These are phyloP conservation scores for Hydrozoanthus gracilis DNA, from an alignment of 92 coral and sea anemone species.

Conservation along the genomic window DNA sequence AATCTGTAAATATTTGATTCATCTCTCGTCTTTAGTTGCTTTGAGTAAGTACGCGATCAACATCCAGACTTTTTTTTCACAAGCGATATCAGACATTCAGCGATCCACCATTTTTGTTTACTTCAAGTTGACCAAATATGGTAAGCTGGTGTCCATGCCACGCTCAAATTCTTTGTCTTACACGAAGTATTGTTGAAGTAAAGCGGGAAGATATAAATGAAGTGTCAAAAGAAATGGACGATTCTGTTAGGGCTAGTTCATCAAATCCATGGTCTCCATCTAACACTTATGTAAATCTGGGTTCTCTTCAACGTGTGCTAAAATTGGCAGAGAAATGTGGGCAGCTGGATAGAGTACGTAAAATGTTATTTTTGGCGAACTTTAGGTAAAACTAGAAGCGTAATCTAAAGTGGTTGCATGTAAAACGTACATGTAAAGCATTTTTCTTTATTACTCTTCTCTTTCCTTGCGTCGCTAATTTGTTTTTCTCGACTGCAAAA, in stretches of 20 bases:
- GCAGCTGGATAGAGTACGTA: constrained; percentile 73
- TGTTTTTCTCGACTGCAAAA: no score
- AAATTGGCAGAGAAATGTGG: constrained; percentile 84
- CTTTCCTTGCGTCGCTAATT: no score
- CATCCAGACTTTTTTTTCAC: neutral
- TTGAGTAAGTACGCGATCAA: neutral
- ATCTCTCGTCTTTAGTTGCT: neutral
- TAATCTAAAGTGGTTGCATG: no score
- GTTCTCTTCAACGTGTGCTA: constrained; percentile 81
- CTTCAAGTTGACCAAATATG: constrained; percentile 35
- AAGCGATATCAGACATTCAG: neutral
- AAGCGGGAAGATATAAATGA: neutral
- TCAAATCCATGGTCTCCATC: constrained; percentile 96
- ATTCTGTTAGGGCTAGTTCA: constrained; percentile 28
- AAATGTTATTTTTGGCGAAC: neutral
- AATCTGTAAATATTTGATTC: neutral
- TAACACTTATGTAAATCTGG: constrained; percentile 82
- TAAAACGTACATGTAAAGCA: no score
- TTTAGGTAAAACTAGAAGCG: no score
- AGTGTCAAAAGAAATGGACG: constrained; percentile 19
- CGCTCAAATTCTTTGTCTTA: neutral
- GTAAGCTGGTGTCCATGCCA: constrained; percentile 15
- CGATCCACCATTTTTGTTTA: constrained; percentile 24
- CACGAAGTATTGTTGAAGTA: neutral
- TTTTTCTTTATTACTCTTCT: no score